phyloP scores from a whole-genome alignment of 2,888 invertebrate genomes.

The Blera fallax region DNA sequence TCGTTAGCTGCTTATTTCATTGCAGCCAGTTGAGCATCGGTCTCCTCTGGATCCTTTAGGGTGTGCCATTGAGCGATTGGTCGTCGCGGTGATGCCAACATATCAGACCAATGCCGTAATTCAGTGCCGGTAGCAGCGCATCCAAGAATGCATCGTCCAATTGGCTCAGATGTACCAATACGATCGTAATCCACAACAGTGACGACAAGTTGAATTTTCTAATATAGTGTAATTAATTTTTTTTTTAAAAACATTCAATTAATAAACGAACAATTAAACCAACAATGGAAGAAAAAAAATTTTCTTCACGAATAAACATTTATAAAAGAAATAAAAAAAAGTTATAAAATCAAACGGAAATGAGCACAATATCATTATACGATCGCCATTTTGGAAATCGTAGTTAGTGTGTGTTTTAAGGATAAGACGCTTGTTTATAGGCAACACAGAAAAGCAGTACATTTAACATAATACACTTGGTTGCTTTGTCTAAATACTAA shows the following conservation, averaged over 20 bases:
- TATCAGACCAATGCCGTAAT: conserved; percentile 99
- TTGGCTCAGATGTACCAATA: conserved; percentile 99
- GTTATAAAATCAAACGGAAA: too few relatives aligned
- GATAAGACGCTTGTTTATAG: conserved; percentile 40
- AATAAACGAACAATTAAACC: conserved; percentile 38
- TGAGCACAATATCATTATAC: conserved; percentile 7
- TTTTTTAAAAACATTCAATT: conserved; percentile 8
- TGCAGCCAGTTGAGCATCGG: conserved; percentile 81
- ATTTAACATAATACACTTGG: conserved; percentile 31
- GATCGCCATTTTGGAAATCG: conserved; percentile 14
- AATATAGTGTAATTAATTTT: conserved; percentile 57
- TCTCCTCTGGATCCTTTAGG: conserved; percentile 97
- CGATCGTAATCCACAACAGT: conserved; percentile 99
- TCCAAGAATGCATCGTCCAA: conserved; percentile 98
- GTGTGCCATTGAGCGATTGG: conserved; percentile 99
- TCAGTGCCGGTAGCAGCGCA: conserved; percentile 99
- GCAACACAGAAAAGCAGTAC: conserved; percentile 65
- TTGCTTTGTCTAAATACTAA: conserved; percentile 33
- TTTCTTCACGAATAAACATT: neutral
- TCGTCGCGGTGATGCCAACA: conserved; percentile 99
- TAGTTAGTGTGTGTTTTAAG: conserved; percentile 27
- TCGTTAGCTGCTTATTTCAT: conserved; percentile 75
- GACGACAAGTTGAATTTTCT: conserved; percentile 99
- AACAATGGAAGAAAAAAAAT: conserved; percentile 1
- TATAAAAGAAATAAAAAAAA: neutral